These are phyloP conservation scores for Embiotoca jacksoni DNA, from an alignment of 2,113 vertebrate species.

Conservation along the genomic window DNA sequence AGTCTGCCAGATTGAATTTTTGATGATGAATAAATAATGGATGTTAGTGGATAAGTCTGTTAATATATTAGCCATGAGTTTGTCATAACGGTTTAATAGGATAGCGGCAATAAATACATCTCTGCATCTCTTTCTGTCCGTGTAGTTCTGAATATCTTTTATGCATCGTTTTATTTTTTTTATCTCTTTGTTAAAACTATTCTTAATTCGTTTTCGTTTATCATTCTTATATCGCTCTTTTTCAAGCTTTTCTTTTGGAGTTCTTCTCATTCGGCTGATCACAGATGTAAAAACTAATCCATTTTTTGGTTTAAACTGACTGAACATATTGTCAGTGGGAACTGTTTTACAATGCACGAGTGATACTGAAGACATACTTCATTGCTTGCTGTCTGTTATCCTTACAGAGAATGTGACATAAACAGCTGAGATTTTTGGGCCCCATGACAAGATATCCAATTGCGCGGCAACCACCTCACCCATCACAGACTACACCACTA, in stretches of 20 bases:
- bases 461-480: too few species aligned
- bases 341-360: background rate
- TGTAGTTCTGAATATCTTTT: constrained; percentile 32
- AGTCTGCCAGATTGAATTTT: constrained; percentile 76
- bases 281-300: background rate
- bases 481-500: too few species aligned
- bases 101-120: constrained; percentile 65
- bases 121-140: constrained; percentile 30
- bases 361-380: background rate
- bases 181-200: constrained; percentile 23
- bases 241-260: background rate
- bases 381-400: too few species aligned
- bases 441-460: too few species aligned
- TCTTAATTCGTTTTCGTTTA: background rate
- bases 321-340: background rate
- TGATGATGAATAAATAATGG: constrained; percentile 79
- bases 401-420: too few species aligned
- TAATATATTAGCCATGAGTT: constrained; percentile 79
- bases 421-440: too few species aligned
- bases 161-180: constrained; percentile 22
- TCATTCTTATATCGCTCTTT: background rate
- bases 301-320: background rate
- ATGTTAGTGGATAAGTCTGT: constrained; percentile 72
- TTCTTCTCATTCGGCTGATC: constrained; percentile 5
- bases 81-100: constrained; percentile 76